phyloP scores from a whole-genome alignment of 2,113 vertebrate genomes.

The Platanista minor region DNA sequence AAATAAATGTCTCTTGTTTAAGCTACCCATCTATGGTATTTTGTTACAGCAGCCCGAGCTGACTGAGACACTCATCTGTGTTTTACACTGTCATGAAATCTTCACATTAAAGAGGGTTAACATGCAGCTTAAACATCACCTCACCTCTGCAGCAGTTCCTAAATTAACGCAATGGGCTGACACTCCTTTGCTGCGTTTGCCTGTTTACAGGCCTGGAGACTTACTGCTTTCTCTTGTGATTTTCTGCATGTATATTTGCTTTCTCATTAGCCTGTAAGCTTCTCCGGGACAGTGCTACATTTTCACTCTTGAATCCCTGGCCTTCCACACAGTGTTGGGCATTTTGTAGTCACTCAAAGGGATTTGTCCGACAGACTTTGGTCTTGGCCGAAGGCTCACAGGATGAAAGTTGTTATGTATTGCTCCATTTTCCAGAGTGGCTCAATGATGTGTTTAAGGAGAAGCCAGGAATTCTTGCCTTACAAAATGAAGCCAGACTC shows the following conservation, averaged over 20 bases:
- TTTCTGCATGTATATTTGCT: not conserved
- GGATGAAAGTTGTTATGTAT: not conserved
- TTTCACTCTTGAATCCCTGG: not conserved
- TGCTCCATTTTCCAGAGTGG: not conserved
- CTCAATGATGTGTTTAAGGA: not conserved
- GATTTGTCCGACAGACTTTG: not conserved
- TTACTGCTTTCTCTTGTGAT: not conserved
- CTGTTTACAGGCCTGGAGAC: not conserved
- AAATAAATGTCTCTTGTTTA: not conserved
- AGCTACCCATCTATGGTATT: not conserved
- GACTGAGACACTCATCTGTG: not conserved
- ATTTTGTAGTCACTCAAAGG: not conserved
- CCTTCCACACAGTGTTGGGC: not conserved
- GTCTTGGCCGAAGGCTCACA: not conserved
- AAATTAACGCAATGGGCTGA: not conserved
- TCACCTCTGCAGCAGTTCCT: not conserved
- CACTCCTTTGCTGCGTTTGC: accelerated
- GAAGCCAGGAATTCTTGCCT: not conserved
- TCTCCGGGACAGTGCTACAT: not conserved
- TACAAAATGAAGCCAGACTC: not conserved
- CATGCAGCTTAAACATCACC: not conserved
- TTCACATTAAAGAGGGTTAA: not conserved
- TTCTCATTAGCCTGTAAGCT: not conserved
- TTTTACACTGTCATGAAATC: not conserved
- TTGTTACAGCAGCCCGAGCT: not conserved